phyloP scores from a whole-genome alignment of 2,797 vertebrate species.

The Acomys russatus region DNA sequence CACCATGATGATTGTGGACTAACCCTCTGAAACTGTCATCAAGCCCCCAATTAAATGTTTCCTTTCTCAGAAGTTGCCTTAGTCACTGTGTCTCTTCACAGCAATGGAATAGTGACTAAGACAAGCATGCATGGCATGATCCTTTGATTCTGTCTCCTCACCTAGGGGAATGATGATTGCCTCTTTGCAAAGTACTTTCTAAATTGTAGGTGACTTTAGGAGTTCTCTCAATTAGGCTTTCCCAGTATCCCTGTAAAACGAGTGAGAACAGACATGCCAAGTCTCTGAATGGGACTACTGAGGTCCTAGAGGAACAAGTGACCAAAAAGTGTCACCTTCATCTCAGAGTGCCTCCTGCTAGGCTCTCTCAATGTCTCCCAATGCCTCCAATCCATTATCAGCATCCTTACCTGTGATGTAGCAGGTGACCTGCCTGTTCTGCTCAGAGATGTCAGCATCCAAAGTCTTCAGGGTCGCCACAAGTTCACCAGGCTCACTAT shows the following conservation, averaged over 20 bases:
- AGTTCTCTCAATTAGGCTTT: background rate
- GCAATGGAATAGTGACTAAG: background rate
- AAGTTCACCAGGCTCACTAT: constrained; percentile 91
- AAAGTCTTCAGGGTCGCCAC: constrained; percentile 93
- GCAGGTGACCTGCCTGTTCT: constrained; percentile 95
- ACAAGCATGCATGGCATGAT: background rate
- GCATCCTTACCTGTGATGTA: constrained; percentile 96
- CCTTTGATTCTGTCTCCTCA: background rate
- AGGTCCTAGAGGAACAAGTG: background rate
- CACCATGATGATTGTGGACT: background rate
- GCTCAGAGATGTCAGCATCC: constrained; percentile 94
- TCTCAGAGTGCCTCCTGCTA: background rate
- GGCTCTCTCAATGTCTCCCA: background rate
- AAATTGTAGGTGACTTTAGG: background rate
- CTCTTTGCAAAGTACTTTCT: constrained; percentile 2
- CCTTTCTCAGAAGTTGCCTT: background rate
- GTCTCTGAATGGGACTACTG: background rate
- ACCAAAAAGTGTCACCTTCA: background rate
- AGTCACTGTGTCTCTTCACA: background rate
- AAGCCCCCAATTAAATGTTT: background rate
- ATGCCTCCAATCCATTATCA: background rate
- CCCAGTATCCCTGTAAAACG: background rate
- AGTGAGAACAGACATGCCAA: background rate
- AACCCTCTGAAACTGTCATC: background rate
- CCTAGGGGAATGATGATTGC: background rate